Conservation (phyloP, 2,888 invertebrate species). For the Agapostemon virescens region DNA sequence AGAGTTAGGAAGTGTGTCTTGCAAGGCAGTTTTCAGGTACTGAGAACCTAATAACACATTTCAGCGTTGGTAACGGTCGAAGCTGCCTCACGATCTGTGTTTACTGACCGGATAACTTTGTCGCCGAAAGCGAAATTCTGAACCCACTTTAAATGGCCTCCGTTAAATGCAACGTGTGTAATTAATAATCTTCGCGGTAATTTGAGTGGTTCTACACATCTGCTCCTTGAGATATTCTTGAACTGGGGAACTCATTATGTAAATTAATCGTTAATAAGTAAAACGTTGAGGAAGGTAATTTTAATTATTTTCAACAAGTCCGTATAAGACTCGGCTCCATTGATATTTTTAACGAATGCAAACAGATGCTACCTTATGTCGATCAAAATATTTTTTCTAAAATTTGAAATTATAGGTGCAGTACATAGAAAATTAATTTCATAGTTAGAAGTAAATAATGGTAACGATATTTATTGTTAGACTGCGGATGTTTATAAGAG, state of each 20-base stretch:
- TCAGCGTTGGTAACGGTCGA: conserved; percentile 27
- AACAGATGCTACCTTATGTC: not conserved
- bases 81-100: not conserved
- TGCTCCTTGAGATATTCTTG: not conserved
- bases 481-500: not conserved
- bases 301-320: not conserved
- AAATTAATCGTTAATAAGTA: not conserved
- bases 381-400: not conserved
- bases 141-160: not conserved
- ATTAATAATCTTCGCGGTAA: not conserved
- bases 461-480: not conserved
- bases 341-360: not conserved
- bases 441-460: not conserved
- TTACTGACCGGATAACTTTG: conserved; percentile 21
- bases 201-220: not conserved
- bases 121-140: not conserved
- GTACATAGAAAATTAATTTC: not conserved
- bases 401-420: not conserved
- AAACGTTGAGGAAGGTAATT: not conserved
- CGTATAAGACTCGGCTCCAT: not conserved
- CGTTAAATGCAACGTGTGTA: not conserved
- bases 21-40: not conserved
- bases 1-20: conserved; percentile 10
- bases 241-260: not conserved
- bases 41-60: conserved; percentile 33